These are phyloP conservation scores for Azemiops feae DNA, from an alignment of 2,113 vertebrate genomes.

Conservation along the genomic window DNA sequence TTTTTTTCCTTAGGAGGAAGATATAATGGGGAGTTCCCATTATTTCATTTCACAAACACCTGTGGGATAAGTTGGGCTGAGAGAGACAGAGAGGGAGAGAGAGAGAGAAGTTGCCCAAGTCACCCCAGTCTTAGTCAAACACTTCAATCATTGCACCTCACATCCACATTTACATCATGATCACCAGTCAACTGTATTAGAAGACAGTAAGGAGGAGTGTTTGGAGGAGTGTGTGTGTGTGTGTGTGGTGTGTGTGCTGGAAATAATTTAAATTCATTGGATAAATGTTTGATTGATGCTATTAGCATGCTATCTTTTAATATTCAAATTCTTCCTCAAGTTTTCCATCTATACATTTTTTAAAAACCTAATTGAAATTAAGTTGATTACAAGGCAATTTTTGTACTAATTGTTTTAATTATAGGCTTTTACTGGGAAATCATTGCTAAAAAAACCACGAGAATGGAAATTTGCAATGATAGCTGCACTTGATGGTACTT, in stretches of 20 bases:
- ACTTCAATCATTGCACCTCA: neutral
- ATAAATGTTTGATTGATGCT: slow-evolving; percentile 6
- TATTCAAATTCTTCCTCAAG: slow-evolving; percentile 27
- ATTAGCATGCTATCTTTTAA: neutral
- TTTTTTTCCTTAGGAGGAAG: neutral
- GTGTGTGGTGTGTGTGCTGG: neutral
- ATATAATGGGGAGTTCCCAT: neutral
- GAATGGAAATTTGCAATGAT: slow-evolving; percentile 25
- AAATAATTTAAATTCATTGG: slow-evolving; percentile 11
- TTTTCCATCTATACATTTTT: slow-evolving; percentile 26
- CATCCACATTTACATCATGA: neutral
- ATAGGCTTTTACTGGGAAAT: slow-evolving; percentile 37
- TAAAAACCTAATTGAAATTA: slow-evolving; percentile 24
- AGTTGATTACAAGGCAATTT: slow-evolving; percentile 52
- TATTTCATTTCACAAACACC: neutral
- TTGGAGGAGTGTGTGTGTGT: neutral
- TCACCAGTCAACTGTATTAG: slow-evolving; percentile 19
- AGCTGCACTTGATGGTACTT: slow-evolving; percentile 21
- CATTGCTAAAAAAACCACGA: slow-evolving; percentile 45
- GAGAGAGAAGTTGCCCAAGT: neutral
- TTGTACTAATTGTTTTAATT: slow-evolving; percentile 59
- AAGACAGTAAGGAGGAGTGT: neutral
- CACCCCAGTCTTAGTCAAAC: neutral
- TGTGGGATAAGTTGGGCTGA: neutral
- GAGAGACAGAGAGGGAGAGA: too few relatives aligned